phyloP scores from a whole-genome alignment of 2,113 vertebrate species.

The Camelus dromedarius region DNA sequence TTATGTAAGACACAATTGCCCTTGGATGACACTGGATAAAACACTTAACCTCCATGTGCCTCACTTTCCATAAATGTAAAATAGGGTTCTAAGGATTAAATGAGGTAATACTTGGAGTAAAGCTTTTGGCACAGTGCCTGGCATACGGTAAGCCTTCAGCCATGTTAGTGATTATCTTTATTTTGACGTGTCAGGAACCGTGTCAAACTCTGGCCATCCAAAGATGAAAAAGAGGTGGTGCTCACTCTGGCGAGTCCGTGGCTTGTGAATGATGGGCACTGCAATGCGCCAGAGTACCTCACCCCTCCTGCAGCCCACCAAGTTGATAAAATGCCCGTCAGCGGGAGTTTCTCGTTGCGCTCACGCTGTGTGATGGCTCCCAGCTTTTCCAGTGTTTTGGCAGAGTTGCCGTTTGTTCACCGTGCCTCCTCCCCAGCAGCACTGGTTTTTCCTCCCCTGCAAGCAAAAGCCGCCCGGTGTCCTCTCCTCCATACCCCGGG shows the following conservation, averaged over 20 bases:
- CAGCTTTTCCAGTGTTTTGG: background rate
- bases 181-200: background rate
- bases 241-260: fast-evolving
- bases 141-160: background rate
- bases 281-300: background rate
- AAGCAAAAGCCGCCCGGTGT: background rate
- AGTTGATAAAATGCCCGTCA: background rate
- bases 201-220: background rate
- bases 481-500: background rate
- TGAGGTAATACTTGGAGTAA: background rate
- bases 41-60: background rate
- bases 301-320: background rate
- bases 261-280: background rate
- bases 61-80: slow-evolving; percentile 4
- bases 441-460: background rate
- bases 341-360: background rate
- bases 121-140: background rate
- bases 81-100: background rate
- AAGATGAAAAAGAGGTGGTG: background rate
- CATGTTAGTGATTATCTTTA: background rate
- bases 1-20: background rate
- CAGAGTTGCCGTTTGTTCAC: background rate
- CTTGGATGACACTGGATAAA: background rate
- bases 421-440: background rate
- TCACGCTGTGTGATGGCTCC: background rate